phyloP scores from a whole-genome alignment of 2,888 invertebrate species.

The Trichogramma evanescens region DNA sequence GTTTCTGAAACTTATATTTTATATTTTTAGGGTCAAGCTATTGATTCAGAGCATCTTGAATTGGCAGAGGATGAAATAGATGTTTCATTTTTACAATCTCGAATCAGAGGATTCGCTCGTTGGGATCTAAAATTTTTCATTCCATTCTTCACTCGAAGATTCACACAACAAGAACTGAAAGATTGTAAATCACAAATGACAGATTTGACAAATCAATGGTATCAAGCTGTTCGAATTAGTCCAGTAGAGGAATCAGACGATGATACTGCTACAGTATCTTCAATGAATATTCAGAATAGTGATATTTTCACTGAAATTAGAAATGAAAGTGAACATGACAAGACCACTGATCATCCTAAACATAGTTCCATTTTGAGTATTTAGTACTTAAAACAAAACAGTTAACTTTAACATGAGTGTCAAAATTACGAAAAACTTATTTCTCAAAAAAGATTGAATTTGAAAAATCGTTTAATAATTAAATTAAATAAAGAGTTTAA shows the following conservation, averaged over 20 bases:
- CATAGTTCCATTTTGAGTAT: slow-evolving; percentile 35
- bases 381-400: slow-evolving; percentile 21
- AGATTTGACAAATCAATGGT: slow-evolving; percentile 93
- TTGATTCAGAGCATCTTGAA: slow-evolving; percentile 89
- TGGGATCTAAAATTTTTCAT: slow-evolving; percentile 89
- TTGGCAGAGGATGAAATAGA: slow-evolving; percentile 89
- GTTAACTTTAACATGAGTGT: neutral
- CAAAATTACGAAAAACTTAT: neutral
- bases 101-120: slow-evolving; percentile 80
- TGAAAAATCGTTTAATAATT: neutral
- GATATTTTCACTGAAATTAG: slow-evolving; percentile 29
- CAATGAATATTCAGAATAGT: slow-evolving; percentile 36
- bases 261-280: slow-evolving; percentile 43
- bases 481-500: neutral
- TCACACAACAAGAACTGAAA: slow-evolving; percentile 89
- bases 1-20: neutral
- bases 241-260: slow-evolving; percentile 82
- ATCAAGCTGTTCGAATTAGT: slow-evolving; percentile 86
- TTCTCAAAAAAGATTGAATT: too few relatives aligned
- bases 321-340: slow-evolving; percentile 24
- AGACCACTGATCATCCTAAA: slow-evolving; percentile 24
- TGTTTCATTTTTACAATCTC: slow-evolving; percentile 73
- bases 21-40: slow-evolving; percentile 65
- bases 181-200: slow-evolving; percentile 97
- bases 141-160: slow-evolving; percentile 92